Percentiles rank a stretch among this genome's conserved stretches.
Conservation (phyloP, 2,888 invertebrate species). For the Idaea biselata region DNA sequence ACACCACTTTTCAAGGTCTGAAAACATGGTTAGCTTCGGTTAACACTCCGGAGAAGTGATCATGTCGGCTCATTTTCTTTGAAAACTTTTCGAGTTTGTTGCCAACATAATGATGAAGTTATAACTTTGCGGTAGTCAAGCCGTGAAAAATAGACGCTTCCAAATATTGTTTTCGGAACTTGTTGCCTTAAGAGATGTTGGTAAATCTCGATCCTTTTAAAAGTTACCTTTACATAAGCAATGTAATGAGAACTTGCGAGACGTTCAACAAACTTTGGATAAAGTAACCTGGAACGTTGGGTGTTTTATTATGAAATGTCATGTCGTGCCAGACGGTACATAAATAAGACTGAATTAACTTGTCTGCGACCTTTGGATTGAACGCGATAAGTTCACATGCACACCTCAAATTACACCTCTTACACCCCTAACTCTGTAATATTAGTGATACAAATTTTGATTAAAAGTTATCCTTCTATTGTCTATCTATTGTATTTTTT, state of each 20-base stretch:
- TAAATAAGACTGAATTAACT: conserved; percentile 77
- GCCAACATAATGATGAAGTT: not conserved
- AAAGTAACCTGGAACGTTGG: conserved; percentile 53
- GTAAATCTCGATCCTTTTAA: conserved; percentile 13
- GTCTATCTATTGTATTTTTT: not conserved
- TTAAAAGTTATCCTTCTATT: not conserved
- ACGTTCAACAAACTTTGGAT: conserved; percentile 64
- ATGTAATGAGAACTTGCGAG: conserved; percentile 47
- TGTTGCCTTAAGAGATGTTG: conserved; percentile 10
- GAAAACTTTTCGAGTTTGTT: not conserved
- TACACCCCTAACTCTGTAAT: not conserved
- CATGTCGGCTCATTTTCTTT: not conserved
- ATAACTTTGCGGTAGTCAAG: conserved; percentile 3
- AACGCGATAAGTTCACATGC: conserved; percentile 56
- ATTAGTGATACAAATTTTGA: not conserved
- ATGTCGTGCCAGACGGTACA: conserved; percentile 72
- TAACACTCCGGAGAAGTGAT: conserved; percentile 4
- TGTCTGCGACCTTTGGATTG: conserved; percentile 70
- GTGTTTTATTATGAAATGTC: conserved; percentile 76
- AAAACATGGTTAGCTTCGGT: conserved; percentile 23
- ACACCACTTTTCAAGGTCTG: conserved; percentile 22
- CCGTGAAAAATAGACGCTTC: conserved; percentile 10
- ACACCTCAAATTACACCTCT: conserved; percentile 47
- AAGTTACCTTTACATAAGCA: conserved; percentile 24
- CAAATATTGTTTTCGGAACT: conserved; percentile 10